Evolutionary conservation across 2,797 vertebrate genomes (phyloP), one percentile per base, ranked within the genome.

Genomic region (Tenualosa ilisha): DNA sequence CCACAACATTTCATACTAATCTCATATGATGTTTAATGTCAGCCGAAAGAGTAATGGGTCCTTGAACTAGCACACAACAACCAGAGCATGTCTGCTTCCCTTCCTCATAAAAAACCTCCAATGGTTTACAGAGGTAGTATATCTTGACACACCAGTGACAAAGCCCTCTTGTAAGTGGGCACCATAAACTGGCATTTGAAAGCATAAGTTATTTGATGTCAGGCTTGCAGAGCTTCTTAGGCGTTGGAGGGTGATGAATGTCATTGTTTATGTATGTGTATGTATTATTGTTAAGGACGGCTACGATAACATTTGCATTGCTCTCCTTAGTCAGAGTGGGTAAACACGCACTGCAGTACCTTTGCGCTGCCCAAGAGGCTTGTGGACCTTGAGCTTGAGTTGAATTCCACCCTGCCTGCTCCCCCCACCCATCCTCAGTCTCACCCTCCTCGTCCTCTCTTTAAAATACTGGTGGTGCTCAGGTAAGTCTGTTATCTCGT

Each of bases 401-500:
- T 17, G 4, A 40, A 46, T 46, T 20, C 2, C 43, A 22, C 72
- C 40, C 22, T 24, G 5, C n/a, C 20, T 7, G 0, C 3, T 1
- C 56, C 56, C 59, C 8, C 22, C 59, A 8, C n/a, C 22, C 59
- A 24, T 24, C 6, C 59, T 11, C 22, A 56, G 1, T 65, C 2
- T 24, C 17, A 22, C 20, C 20, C 56, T 22, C 17, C 2, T 31
- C 63, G 12, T 72, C 24, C 13, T 75, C 12, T 75, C 31, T 75
- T 75, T 37, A 40, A 75, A 40, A 40, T 31, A 68, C 12, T 15
- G 37, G 53, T 22, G 20, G 49, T 43, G 59, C 82, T 82, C 82
- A 86, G 88, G 88, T 89, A 86, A 88, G 79, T 85, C 84, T 83
- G 75, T 68, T 82, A 89, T 89, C 88, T 85, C 68, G 84, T 87